A percentile compares a stretch with the other conserved stretches of the same genome.
Conservation (phyloP, 1,140 invertebrate species). For the Druon quercuslanigerum region DNA sequence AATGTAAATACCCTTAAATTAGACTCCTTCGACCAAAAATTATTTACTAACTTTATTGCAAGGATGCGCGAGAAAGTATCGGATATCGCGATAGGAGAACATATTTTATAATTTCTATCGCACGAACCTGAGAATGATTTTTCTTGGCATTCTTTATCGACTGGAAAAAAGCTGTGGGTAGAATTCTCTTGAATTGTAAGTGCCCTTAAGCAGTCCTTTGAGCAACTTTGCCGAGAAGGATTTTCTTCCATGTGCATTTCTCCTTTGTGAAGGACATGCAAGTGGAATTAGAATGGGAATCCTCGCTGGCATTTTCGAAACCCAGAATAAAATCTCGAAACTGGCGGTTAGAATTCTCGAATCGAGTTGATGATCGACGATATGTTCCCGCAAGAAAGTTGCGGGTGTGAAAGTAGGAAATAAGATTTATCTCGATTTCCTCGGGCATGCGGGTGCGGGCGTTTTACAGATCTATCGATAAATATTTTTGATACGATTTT, state of each 20-base stretch:
- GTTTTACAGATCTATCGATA: conserved; percentile 18
- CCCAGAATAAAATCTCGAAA: background rate
- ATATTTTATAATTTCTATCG: background rate
- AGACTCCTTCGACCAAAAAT: background rate
- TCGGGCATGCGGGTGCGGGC: background rate
- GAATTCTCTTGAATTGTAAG: background rate
- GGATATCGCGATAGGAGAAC: background rate
- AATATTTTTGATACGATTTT: background rate
- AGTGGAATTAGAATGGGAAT: conserved; percentile 30
- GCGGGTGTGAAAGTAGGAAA: conserved; percentile 27
- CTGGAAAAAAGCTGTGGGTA: background rate
- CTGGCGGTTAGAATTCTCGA: background rate
- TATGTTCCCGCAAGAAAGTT: conserved; percentile 15
- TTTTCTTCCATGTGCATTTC: conserved; percentile 8
- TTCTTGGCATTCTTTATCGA: background rate
- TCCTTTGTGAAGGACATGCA: conserved; percentile 15
- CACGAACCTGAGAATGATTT: background rate
- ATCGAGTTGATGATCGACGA: conserved; percentile 20
- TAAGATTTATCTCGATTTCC: background rate
- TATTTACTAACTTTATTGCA: background rate
- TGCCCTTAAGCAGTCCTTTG: background rate
- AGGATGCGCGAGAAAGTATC: background rate
- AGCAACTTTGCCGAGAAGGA: conserved; percentile 1
- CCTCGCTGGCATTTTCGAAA: conserved; percentile 3
- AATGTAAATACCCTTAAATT: no score